Conservation (phyloP, 2,888 invertebrate species). For the Nephrocerus scutellatus region DNA sequence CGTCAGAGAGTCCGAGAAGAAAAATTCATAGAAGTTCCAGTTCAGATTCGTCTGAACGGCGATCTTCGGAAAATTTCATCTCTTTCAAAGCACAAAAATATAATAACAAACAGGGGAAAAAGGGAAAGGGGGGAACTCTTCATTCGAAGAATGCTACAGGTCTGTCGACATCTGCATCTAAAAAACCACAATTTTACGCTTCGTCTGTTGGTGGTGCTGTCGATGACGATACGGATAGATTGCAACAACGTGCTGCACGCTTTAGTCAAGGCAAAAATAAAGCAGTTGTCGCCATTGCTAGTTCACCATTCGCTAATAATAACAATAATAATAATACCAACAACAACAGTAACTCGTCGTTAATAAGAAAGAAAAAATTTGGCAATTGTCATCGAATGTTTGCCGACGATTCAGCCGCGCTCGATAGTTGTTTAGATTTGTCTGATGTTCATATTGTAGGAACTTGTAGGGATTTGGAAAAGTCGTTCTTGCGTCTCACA, state of each 20-base stretch:
- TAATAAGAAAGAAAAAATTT: constrained; percentile 22
- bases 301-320: constrained; percentile 33
- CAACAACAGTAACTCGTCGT: no score
- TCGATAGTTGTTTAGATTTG: constrained; percentile 70
- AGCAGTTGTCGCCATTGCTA: constrained; percentile 38
- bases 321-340: constrained; percentile 14
- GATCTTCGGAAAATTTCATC: constrained; percentile 33
- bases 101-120: constrained; percentile 46
- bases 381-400: constrained; percentile 31
- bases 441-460: constrained; percentile 87
- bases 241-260: constrained; percentile 84
- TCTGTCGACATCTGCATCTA: constrained; percentile 27
- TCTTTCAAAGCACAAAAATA: constrained; percentile 41
- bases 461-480: constrained; percentile 89
- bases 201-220: constrained; percentile 60
- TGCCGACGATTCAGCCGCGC: constrained; percentile 52
- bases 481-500: constrained; percentile 91
- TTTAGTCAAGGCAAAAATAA: constrained; percentile 52
- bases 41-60: constrained; percentile 47
- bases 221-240: constrained; percentile 68
- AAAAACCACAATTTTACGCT: constrained; percentile 55
- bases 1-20: constrained; percentile 50
- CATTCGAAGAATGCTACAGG: constrained; percentile 15
- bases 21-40: constrained; percentile 48
- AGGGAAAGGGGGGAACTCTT: constrained; percentile 32